Percentiles rank a stretch among this genome's conserved stretches.
phyloP scores from a whole-genome alignment of 2,797 vertebrate genomes.

The Pteronotus mesoamericanus region DNA sequence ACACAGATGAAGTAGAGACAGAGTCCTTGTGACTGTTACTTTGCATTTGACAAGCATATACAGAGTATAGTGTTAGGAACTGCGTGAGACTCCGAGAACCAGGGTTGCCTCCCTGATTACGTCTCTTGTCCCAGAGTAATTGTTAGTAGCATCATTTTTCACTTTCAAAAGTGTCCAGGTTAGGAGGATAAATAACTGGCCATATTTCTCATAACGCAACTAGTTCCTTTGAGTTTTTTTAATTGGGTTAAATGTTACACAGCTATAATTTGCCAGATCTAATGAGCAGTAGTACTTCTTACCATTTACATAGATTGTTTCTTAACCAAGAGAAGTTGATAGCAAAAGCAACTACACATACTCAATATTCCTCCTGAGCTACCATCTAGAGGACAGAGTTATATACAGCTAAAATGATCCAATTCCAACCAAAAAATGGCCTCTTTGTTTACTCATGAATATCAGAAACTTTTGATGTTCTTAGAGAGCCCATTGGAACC shows the following conservation, averaged over 20 bases:
- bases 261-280: slow-evolving; percentile 42
- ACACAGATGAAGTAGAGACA: background rate
- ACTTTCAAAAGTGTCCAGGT: background rate
- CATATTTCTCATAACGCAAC: slow-evolving; percentile 11
- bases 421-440: slow-evolving; percentile 9
- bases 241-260: slow-evolving; percentile 26
- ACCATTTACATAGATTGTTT: slow-evolving; percentile 36
- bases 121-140: background rate
- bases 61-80: background rate
- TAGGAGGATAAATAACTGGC: slow-evolving; percentile 36
- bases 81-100: slow-evolving; percentile 5
- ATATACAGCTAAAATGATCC: background rate
- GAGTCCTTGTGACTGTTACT: background rate
- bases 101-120: slow-evolving; percentile 26
- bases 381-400: slow-evolving; percentile 42
- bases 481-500: background rate
- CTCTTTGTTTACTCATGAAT: slow-evolving; percentile 25
- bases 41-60: background rate
- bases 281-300: background rate
- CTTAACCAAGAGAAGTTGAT: slow-evolving; percentile 25
- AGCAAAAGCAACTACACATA: slow-evolving; percentile 36
- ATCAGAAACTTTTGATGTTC: slow-evolving; percentile 29
- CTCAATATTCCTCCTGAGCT: slow-evolving; percentile 15
- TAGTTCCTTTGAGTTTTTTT: slow-evolving; percentile 28
- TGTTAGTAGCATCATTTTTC: slow-evolving; percentile 21